phyloP scores from a whole-genome alignment of 1,140 invertebrate species.

The Bathynomus jamesi region DNA sequence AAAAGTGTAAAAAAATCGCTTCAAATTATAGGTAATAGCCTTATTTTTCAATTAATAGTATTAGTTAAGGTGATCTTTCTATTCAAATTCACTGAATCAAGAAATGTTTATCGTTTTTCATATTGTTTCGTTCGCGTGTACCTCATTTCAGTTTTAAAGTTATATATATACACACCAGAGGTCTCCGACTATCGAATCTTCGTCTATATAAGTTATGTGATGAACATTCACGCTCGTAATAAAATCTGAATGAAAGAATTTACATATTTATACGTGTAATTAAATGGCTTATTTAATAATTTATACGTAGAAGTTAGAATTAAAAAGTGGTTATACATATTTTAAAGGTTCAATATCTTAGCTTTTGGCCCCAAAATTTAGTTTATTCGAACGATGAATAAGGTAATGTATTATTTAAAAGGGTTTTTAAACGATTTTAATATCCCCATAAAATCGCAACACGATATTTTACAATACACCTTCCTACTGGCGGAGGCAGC shows the following conservation, averaged over 20 bases:
- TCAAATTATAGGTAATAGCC: too few relatives aligned
- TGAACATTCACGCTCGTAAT: not conserved
- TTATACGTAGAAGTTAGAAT: too few relatives aligned
- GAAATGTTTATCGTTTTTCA: not conserved
- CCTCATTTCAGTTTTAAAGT: not conserved
- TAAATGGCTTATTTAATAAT: not conserved
- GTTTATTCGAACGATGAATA: not conserved
- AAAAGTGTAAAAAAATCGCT: too few relatives aligned
- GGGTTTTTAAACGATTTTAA: conserved; percentile 33
- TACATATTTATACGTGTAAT: not conserved
- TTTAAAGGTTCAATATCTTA: not conserved
- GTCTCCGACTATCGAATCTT: not conserved
- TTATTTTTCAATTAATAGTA: not conserved
- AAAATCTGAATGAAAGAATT: not conserved
- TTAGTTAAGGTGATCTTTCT: not conserved
- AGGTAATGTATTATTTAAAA: conserved; percentile 6
- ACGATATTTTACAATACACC: conserved; percentile 32
- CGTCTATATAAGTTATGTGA: not conserved
- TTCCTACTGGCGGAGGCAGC: conserved; percentile 29
- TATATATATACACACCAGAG: not conserved
- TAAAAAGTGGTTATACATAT: too few relatives aligned
- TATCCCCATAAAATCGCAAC: conserved; percentile 30
- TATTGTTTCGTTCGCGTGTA: not conserved
- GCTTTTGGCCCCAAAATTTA: not conserved
- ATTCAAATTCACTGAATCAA: not conserved